Conservation (phyloP, 2,113 vertebrate species). For the Urocolius indicus region DNA sequence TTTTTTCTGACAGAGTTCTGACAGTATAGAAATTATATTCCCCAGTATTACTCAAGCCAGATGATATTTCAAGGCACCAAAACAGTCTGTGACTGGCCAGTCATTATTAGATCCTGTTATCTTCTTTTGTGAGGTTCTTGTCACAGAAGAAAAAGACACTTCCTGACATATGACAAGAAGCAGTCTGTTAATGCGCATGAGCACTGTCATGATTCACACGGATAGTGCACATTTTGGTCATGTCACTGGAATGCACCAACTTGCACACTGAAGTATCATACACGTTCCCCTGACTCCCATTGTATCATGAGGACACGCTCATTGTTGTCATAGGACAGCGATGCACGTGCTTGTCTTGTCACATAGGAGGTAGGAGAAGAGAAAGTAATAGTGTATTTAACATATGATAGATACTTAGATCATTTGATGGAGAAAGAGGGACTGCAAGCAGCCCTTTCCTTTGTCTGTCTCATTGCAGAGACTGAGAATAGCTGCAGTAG, state of each 20-base stretch:
- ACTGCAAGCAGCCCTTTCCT: not conserved
- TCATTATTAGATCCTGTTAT: not conserved
- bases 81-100: not conserved
- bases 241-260: not conserved
- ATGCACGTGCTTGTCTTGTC: not conserved
- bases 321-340: not conserved
- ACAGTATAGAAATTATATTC: not conserved
- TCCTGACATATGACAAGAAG: not conserved
- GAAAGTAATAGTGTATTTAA: not conserved
- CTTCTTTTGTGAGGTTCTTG: not conserved
- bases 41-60: not conserved
- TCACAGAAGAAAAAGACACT: not conserved
- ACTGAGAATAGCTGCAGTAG: not conserved
- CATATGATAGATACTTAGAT: not conserved
- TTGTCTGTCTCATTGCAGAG: not conserved
- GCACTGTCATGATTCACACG: not conserved
- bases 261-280: not conserved
- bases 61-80: not conserved
- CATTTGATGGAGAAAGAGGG: not conserved
- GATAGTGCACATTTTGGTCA: not conserved
- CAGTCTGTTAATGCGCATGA: not conserved
- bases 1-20: not conserved
- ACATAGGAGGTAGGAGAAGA: not conserved
- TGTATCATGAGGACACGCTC: fast-evolving
- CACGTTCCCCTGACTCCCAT: not conserved